Percentiles rank a stretch among this genome's conserved stretches.
Evolutionary conservation across 64 coral and sea anemone species (phyloP).

Genomic region (Porites australiensis): DNA sequence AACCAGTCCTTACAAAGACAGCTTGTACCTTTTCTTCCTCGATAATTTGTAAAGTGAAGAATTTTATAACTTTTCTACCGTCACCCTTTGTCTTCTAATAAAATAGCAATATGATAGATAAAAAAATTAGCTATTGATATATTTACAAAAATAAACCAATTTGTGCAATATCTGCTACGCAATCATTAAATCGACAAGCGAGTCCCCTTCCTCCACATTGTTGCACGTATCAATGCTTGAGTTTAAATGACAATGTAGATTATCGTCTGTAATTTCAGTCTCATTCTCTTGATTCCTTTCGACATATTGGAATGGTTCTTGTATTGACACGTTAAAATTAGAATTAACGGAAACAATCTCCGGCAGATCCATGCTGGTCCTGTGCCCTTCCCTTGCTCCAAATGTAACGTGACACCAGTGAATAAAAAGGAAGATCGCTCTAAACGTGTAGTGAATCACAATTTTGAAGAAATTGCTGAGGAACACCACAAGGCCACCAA

Average conservation of each 20-base stretch:
- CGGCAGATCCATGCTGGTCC: conserved; percentile 23
- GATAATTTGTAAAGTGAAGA: too few relatives aligned
- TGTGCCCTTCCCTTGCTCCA: conserved; percentile 62
- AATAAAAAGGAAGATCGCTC: conserved; percentile 63
- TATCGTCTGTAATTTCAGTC: conserved; percentile 16
- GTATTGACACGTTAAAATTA: neutral
- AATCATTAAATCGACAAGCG: conserved; percentile 12
- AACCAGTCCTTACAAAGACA: too few relatives aligned
- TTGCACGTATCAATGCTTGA: conserved; percentile 33
- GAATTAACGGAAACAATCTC: conserved; percentile 3
- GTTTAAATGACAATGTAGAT: conserved; percentile 13
- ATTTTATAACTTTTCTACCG: too few relatives aligned
- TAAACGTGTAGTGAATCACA: conserved; percentile 77
- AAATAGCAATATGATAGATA: too few relatives aligned
- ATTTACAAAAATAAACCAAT: too few relatives aligned
- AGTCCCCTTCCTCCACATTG: neutral
- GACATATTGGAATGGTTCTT: conserved; percentile 80
- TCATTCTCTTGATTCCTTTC: conserved; percentile 15
- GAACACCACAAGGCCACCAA: conserved; percentile 88
- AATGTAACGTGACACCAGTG: conserved; percentile 67
- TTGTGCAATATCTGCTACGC: neutral
- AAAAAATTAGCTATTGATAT: too few relatives aligned
- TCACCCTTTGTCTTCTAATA: too few relatives aligned
- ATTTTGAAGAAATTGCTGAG: conserved; percentile 84
- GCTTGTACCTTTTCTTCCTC: too few relatives aligned